A percentile compares a stretch with the other conserved stretches of the same genome.
These are phyloP conservation scores for Andrena fulva DNA, from an alignment of 2,888 invertebrate genomes.

Conservation along the genomic window DNA sequence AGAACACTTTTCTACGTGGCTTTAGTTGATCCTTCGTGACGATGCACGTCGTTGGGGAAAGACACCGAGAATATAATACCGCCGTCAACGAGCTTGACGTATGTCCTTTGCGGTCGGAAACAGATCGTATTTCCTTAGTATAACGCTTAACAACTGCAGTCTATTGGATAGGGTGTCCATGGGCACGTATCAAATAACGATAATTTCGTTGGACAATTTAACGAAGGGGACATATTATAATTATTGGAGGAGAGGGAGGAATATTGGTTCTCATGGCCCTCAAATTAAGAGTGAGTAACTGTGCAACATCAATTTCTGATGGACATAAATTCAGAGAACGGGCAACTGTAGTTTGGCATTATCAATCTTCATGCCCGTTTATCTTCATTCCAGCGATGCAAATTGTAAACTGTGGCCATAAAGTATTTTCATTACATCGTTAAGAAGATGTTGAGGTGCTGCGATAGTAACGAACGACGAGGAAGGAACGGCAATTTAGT, in stretches of 20 bases:
- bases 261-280: neutral
- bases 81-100: constrained; percentile 70
- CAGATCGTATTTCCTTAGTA: constrained; percentile 75
- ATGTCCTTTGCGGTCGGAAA: constrained; percentile 72
- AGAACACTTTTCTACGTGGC: constrained; percentile 22
- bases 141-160: constrained; percentile 5
- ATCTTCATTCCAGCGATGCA: neutral
- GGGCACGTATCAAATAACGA: constrained; percentile 16
- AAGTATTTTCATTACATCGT: neutral
- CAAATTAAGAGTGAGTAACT: neutral
- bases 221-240: neutral
- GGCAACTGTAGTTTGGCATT: neutral
- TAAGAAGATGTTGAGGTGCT: neutral
- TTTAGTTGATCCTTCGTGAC: constrained; percentile 33
- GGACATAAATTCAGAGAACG: neutral
- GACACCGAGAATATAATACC: constrained; percentile 74
- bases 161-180: constrained; percentile 8
- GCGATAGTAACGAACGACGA: constrained; percentile 2
- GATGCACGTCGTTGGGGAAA: constrained; percentile 14
- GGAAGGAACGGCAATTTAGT: constrained; percentile 18
- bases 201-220: constrained; percentile 24
- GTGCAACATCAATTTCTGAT: neutral
- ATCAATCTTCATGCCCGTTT: neutral
- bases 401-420: constrained; percentile 4
- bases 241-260: neutral